Conservation (phyloP, 2,888 invertebrate species). For the Nematopogon swammerdamellus region DNA sequence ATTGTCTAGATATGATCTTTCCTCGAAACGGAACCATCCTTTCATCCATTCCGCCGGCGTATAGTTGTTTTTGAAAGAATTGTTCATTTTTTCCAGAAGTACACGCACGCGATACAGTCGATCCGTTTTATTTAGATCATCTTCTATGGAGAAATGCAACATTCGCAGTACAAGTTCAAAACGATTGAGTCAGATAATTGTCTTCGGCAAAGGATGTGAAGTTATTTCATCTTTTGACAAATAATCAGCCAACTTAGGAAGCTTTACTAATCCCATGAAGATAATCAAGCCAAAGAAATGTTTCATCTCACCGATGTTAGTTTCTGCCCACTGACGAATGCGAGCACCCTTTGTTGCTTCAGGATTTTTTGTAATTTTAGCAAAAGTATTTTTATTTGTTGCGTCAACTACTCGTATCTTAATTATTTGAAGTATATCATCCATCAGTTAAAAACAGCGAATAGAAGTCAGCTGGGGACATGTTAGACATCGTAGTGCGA, state of each 20-base stretch:
- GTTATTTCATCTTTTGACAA: slow-evolving; percentile 16
- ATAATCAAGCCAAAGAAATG: slow-evolving; percentile 17
- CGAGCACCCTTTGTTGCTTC: no score
- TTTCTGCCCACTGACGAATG: slow-evolving; percentile 13
- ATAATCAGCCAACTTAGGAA: slow-evolving; percentile 17
- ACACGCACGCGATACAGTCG: slow-evolving; percentile 14
- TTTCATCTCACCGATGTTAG: slow-evolving; percentile 16
- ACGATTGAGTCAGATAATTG: slow-evolving; percentile 16
- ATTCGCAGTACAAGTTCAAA: slow-evolving; percentile 18
- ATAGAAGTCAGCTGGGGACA: slow-evolving; percentile 8
- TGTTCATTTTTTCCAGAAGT: slow-evolving; percentile 17
- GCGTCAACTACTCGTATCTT: slow-evolving; percentile 8
- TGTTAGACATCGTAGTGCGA: slow-evolving; percentile 6
- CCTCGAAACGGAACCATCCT: slow-evolving; percentile 19
- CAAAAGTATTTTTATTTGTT: slow-evolving; percentile 11
- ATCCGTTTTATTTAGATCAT: slow-evolving; percentile 16
- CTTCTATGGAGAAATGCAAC: slow-evolving; percentile 19
- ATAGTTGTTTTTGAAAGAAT: slow-evolving; percentile 13
- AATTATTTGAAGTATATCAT: slow-evolving; percentile 7
- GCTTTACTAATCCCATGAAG: slow-evolving; percentile 18
- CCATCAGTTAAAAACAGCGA: slow-evolving; percentile 5
- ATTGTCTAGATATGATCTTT: slow-evolving; percentile 15
- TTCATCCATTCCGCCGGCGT: slow-evolving; percentile 17
- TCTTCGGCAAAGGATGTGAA: slow-evolving; percentile 14
- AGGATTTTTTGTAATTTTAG: slow-evolving; percentile 6